Percentiles rank a stretch among this genome's conserved stretches.
Evolutionary conservation across 1,140 invertebrate genomes (phyloP).

Genomic region (Drosophila navojoa): DNA sequence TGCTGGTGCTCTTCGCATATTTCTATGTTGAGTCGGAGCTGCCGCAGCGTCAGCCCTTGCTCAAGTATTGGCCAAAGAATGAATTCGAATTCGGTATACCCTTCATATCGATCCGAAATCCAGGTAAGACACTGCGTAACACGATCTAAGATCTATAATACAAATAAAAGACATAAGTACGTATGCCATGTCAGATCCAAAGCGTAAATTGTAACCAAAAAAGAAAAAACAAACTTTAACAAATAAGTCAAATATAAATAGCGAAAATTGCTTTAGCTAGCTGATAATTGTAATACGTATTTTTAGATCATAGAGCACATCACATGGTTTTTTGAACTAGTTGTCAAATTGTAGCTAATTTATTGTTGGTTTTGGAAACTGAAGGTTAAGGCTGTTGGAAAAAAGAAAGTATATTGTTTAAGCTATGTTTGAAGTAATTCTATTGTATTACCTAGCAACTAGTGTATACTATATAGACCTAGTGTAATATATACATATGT

Average conservation of each 20-base stretch:
- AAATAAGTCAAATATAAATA: constrained; percentile 26
- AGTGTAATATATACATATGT: constrained; percentile 8
- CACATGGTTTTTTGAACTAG: constrained; percentile 35
- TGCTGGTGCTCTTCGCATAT: constrained; percentile 90
- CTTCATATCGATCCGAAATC: constrained; percentile 88
- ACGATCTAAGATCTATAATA: constrained; percentile 53
- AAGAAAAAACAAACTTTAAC: constrained; percentile 2
- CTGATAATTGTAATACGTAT: constrained; percentile 26
- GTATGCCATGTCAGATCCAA: constrained; percentile 40
- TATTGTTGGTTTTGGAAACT: constrained; percentile 37
- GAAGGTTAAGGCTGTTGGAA: constrained; percentile 53
- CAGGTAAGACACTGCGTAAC: constrained; percentile 76
- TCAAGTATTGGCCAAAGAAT: constrained; percentile 90
- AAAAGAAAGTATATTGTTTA: constrained; percentile 25
- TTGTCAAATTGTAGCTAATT: constrained; percentile 37
- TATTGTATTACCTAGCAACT: constrained; percentile 27
- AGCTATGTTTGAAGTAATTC: constrained; percentile 33
- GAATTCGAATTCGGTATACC: constrained; percentile 90
- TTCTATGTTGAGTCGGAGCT: constrained; percentile 89
- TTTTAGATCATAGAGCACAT: constrained; percentile 43
- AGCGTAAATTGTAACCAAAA: constrained; percentile 21
- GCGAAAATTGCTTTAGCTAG: constrained; percentile 49
- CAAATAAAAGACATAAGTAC: constrained; percentile 6
- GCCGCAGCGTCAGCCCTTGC: constrained; percentile 88
- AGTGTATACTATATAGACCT: constrained; percentile 8